These are phyloP conservation scores for Myathropa florea DNA, from an alignment of 2,888 invertebrate species.

Conservation along the genomic window DNA sequence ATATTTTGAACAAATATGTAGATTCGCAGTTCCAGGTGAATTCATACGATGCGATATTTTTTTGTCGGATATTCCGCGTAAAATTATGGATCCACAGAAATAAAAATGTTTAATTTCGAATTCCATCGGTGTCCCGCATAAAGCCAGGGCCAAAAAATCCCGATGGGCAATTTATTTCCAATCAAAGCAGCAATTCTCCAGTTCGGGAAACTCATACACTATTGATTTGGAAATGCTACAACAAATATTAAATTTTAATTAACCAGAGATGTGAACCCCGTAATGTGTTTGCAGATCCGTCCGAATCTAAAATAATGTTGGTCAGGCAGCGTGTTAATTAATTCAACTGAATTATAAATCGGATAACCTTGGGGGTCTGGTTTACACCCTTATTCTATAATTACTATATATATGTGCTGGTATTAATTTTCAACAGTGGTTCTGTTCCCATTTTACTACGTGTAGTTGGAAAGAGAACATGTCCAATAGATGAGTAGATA, in stretches of 20 bases:
- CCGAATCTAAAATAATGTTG: constrained; percentile 43
- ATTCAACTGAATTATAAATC: constrained; percentile 40
- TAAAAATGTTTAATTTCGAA: not conserved
- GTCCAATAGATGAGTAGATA: not conserved
- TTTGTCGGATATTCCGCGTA: no score
- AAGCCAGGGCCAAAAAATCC: not conserved
- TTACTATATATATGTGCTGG: not conserved
- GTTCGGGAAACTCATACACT: not conserved
- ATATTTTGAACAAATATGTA: no score
- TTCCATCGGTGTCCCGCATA: not conserved
- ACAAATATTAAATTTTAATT: constrained; percentile 60
- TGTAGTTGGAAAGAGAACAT: not conserved
- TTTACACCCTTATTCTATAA: not conserved
- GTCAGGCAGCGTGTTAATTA: constrained; percentile 27
- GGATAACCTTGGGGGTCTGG: constrained; percentile 5
- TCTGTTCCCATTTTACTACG: not conserved
- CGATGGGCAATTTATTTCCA: not conserved
- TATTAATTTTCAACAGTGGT: not conserved
- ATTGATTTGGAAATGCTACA: constrained; percentile 25
- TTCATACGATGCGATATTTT: no score
- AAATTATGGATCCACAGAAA: not conserved
- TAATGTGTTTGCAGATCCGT: constrained; percentile 34
- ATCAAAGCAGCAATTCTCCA: not conserved
- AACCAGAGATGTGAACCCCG: constrained; percentile 19
- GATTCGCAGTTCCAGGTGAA: no score